These are phyloP conservation scores for Lagorchestes hirsutus DNA, from an alignment of 2,797 vertebrate genomes.

Conservation along the genomic window DNA sequence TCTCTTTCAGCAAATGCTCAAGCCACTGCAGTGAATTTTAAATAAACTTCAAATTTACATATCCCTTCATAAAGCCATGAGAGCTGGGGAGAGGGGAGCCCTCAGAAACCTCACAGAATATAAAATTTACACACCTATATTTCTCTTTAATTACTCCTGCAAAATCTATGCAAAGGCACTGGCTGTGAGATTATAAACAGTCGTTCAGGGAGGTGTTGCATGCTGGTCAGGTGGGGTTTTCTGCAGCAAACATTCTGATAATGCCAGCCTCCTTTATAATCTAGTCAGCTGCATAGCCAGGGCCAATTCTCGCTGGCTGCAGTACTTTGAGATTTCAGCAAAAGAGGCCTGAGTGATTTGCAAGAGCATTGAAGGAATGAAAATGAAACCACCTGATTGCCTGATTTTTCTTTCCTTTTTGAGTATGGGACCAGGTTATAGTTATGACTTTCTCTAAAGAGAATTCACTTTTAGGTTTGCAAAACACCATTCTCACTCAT, in stretches of 20 bases:
- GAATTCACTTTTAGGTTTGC: neutral
- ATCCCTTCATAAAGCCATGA: neutral
- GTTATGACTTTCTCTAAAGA: neutral
- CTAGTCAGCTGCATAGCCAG: neutral
- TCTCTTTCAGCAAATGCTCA: constrained; percentile 12
- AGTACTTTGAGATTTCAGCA: neutral
- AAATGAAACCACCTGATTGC: neutral
- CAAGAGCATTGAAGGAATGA: neutral
- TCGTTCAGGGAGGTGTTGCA: neutral
- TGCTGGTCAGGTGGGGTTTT: neutral
- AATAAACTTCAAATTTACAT: neutral
- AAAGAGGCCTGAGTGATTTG: constrained; percentile 6
- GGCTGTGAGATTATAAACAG: neutral
- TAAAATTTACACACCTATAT: neutral
- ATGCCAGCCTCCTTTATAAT: neutral
- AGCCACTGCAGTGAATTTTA: constrained; percentile 34
- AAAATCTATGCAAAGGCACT: neutral
- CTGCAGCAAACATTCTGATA: neutral
- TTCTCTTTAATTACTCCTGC: neutral
- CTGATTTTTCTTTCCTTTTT: neutral
- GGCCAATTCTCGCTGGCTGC: neutral
- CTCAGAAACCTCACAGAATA: neutral
- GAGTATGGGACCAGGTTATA: neutral
- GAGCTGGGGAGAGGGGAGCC: neutral
- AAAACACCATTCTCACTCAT: neutral